phyloP scores from a whole-genome alignment of 2,888 invertebrate species.

The Drosophila koepferae region DNA sequence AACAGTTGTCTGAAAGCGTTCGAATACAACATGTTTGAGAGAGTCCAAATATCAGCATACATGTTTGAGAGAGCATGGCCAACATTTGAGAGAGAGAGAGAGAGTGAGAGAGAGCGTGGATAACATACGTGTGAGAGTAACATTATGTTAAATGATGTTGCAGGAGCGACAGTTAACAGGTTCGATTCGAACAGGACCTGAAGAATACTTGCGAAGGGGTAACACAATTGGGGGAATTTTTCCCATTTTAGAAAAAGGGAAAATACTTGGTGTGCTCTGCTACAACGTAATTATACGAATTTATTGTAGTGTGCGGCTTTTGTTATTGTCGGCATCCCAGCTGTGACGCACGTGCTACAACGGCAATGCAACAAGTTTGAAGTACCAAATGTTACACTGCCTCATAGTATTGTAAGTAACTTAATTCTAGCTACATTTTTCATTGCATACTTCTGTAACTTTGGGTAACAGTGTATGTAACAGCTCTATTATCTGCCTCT shows the following conservation, averaged over 20 bases:
- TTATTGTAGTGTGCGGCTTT: neutral
- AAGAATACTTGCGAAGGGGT: slow-evolving; percentile 7
- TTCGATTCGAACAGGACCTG: neutral
- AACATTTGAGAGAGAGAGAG: slow-evolving; percentile 11
- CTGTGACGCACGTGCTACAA: slow-evolving; percentile 25
- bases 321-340: slow-evolving; percentile 1
- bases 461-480: neutral
- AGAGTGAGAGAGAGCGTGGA: slow-evolving; percentile 5
- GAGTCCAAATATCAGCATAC: slow-evolving; percentile 4
- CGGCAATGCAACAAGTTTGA: slow-evolving; percentile 34
- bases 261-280: neutral
- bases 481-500: neutral
- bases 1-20: slow-evolving; percentile 25
- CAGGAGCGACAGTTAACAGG: slow-evolving; percentile 5
- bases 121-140: slow-evolving; percentile 12
- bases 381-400: neutral
- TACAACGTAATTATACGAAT: neutral
- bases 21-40: slow-evolving; percentile 23
- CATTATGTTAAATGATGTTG: slow-evolving; percentile 18
- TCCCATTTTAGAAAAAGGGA: neutral
- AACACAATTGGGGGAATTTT: neutral
- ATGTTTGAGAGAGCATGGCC: slow-evolving; percentile 21
- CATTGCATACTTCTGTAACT: neutral
- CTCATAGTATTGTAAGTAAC: neutral
- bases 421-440: neutral